Percentiles rank a stretch among this genome's conserved stretches.
phyloP scores from a whole-genome alignment of 2,113 vertebrate genomes.

The Merops nubicus region DNA sequence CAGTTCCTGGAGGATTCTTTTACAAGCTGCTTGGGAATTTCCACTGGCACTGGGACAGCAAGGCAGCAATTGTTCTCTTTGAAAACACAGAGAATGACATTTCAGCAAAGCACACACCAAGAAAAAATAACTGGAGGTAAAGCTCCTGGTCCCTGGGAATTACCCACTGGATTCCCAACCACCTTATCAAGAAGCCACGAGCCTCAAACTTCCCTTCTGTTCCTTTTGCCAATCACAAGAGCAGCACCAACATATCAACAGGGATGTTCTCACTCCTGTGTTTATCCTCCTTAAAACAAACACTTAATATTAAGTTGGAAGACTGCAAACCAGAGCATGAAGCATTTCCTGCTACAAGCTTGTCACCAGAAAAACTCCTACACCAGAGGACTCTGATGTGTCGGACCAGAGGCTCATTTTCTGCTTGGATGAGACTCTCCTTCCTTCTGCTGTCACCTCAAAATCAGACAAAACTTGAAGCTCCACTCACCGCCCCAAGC shows the following conservation, averaged over 20 bases:
- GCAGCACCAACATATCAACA: not conserved
- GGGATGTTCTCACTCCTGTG: not conserved
- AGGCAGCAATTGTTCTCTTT: not conserved
- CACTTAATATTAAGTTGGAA: not conserved
- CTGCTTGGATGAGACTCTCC: not conserved
- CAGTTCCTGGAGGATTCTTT: not conserved
- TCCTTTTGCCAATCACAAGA: not conserved
- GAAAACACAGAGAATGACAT: not conserved
- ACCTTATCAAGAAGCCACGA: not conserved
- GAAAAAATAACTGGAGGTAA: not conserved
- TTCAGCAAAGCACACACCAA: not conserved
- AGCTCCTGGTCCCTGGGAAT: not conserved
- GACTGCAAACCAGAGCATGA: not conserved
- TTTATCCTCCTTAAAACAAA: not conserved
- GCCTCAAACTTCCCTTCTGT: not conserved
- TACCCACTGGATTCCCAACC: not conserved
- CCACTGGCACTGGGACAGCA: not conserved
- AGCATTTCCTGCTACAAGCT: not conserved
- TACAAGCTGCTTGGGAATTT: not conserved
- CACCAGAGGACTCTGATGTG: fast-evolving
- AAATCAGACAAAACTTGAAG: fast-evolving
- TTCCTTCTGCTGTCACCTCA: not conserved
- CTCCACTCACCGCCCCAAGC: conserved; percentile 91
- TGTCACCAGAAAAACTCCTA: fast-evolving
- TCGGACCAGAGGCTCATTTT: not conserved